Evolutionary conservation across 2,113 vertebrate genomes (phyloP).

Genomic region (Lophius piscatorius): DNA sequence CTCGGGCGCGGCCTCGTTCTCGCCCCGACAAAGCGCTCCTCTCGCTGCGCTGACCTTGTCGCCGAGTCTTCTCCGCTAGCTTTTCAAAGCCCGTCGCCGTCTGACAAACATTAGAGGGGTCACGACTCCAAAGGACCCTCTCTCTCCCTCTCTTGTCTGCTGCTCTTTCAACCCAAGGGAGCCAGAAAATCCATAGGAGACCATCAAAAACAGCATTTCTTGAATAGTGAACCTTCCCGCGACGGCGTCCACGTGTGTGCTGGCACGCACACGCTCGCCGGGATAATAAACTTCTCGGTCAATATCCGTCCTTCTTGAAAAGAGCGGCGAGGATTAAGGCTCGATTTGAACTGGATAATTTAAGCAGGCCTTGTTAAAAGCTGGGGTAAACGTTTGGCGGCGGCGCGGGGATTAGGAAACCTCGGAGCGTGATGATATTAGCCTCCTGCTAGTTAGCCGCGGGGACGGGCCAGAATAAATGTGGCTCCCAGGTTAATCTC

Average conservation of each 20-base stretch:
- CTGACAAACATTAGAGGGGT: constrained; percentile 50
- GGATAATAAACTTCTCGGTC: constrained; percentile 58
- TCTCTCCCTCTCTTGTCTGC: constrained; percentile 15
- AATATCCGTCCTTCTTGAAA: constrained; percentile 48
- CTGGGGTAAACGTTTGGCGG: constrained; percentile 54
- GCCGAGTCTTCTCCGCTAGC: constrained; percentile 12
- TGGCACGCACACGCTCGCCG: constrained; percentile 10
- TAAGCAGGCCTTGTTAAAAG: constrained; percentile 57
- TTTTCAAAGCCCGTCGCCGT: constrained; percentile 55
- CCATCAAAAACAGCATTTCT: no score
- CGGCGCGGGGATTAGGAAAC: constrained; percentile 56
- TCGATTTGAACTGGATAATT: constrained; percentile 70
- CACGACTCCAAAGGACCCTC: constrained; percentile 20
- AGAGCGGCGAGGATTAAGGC: constrained; percentile 58
- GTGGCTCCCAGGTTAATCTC: constrained; percentile 73
- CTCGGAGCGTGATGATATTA: constrained; percentile 46
- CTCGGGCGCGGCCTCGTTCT: not conserved
- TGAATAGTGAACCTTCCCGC: no score
- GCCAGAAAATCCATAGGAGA: no score
- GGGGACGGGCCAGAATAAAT: constrained; percentile 35
- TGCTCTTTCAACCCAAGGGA: constrained; percentile 19
- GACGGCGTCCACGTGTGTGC: no score
- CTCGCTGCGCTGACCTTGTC: constrained; percentile 55
- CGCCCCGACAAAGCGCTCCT: constrained; percentile 36
- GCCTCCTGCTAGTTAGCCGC: constrained; percentile 59